Base-by-base conservation (phyloP, 2,888 invertebrate species). In the Cephus pulcher region DNA sequence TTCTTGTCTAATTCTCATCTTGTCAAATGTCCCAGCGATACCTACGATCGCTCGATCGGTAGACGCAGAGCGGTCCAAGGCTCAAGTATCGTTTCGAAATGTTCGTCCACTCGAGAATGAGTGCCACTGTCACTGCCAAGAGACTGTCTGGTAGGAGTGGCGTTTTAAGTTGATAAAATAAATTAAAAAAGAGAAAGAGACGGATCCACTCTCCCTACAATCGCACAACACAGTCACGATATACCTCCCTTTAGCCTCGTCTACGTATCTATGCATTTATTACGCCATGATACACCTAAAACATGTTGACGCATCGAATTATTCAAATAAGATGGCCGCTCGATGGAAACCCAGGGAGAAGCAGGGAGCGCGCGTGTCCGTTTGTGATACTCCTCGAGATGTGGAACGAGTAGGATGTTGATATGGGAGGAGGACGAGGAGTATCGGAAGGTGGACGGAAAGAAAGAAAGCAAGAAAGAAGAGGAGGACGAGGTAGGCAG, bases 301-400 rank as follows among this genome's bases (percentile, higher is more conserved):
- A 82, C 83, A 81, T 82, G 84, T 86, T 84, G 86, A 86, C 86
- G 82, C 83, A 84, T 86, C 79, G 84, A 86, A 86, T 86, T 86
- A 86, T 86, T 84, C 84, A 86, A 86, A 86, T 86, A 82, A 81
- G 84, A 78, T 78, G 70, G 75, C 73, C 80, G 80, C 78, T 69
- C 77, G 76, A 32, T 71, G 71, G 33, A 34, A 34, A 71, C 32
- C 71, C 34, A 2, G 33, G 9, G 32, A 34, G 71, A 71, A 12
- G 33, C 71, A 15, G 71, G 71, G 71, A 34, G 71, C 33, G 71
- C 56, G 23, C 56, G 56, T 56, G 56, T 56, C 56, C 56, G 56
- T 23, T 56, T 30, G 15, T 79, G 78, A 75, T 81, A 80, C 80
- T 75, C 33, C 15, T 34, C 69, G 35, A 33, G 69, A 34, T 33